These are phyloP conservation scores for Ceraclea dissimilis DNA, from an alignment of 2,888 invertebrate species.

Conservation along the genomic window DNA sequence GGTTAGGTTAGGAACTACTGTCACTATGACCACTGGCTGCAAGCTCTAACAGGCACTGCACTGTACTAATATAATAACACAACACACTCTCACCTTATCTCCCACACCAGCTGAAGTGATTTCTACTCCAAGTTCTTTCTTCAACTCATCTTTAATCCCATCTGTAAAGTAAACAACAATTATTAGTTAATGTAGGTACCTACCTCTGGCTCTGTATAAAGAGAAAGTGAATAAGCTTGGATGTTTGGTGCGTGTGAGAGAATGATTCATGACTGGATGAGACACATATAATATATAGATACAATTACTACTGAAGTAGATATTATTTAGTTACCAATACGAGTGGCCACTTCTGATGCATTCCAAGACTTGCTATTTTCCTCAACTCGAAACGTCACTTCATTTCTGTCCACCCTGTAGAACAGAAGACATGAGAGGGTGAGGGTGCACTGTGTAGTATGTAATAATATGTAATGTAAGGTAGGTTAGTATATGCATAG, in stretches of 20 bases:
- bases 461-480: too few relatives aligned
- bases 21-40: too few relatives aligned
- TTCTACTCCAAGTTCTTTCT: constrained; percentile 58
- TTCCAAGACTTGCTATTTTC: constrained; percentile 57
- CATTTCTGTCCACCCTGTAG: constrained; percentile 63
- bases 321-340: constrained; percentile 56
- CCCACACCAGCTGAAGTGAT: constrained; percentile 71
- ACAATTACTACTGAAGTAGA: too few relatives aligned
- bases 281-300: too few relatives aligned
- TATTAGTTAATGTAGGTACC: not conserved
- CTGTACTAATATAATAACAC: too few relatives aligned
- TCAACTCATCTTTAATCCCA: constrained; percentile 58
- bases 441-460: too few relatives aligned
- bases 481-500: not conserved
- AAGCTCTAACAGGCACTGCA: too few relatives aligned
- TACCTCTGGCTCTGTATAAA: too few relatives aligned
- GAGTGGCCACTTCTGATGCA: constrained; percentile 57
- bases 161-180: constrained; percentile 31
- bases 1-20: not conserved
- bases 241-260: too few relatives aligned
- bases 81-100: constrained; percentile 69
- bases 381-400: constrained; percentile 69
- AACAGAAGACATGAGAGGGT: too few relatives aligned
- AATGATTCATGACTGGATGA: too few relatives aligned
- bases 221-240: too few relatives aligned